phyloP scores from a whole-genome alignment of 2,888 invertebrate genomes.

The Apotomis betuletana region DNA sequence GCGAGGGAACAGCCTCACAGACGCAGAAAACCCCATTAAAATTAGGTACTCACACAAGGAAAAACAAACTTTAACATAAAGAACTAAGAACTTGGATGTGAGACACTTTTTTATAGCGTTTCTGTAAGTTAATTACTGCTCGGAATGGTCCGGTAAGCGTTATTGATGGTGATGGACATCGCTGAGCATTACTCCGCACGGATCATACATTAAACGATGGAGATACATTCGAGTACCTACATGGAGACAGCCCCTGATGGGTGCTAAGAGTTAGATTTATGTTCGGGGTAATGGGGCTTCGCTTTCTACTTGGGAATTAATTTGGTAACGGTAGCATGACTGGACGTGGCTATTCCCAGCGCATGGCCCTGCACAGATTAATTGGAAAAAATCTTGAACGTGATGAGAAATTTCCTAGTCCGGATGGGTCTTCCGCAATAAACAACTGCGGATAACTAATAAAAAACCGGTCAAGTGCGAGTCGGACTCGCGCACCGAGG shows the following conservation, averaged over 20 bases:
- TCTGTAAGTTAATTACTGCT: constrained; percentile 22
- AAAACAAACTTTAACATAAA: constrained; percentile 4
- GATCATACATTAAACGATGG: constrained; percentile 19
- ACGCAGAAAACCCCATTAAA: constrained; percentile 8
- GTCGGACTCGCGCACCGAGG: too few relatives aligned
- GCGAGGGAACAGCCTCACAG: constrained; percentile 2
- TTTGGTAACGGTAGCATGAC: not conserved
- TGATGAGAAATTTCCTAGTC: too few relatives aligned
- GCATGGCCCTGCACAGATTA: too few relatives aligned
- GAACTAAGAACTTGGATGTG: not conserved
- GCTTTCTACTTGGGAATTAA: not conserved
- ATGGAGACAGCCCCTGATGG: not conserved
- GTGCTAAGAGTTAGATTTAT: constrained; percentile 8
- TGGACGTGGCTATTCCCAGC: too few relatives aligned
- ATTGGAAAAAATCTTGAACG: too few relatives aligned
- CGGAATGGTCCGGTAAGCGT: constrained; percentile 23
- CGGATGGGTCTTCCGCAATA: too few relatives aligned
- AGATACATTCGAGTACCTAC: not conserved
- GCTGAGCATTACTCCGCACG: constrained; percentile 6
- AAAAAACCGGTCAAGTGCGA: too few relatives aligned
- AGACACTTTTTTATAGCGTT: constrained; percentile 1
- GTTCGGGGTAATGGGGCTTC: not conserved
- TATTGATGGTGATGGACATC: constrained; percentile 19
- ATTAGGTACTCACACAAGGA: not conserved
- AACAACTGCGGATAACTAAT: too few relatives aligned